Conservation (phyloP, 2,888 invertebrate genomes). For the Euzetes globulus region DNA sequence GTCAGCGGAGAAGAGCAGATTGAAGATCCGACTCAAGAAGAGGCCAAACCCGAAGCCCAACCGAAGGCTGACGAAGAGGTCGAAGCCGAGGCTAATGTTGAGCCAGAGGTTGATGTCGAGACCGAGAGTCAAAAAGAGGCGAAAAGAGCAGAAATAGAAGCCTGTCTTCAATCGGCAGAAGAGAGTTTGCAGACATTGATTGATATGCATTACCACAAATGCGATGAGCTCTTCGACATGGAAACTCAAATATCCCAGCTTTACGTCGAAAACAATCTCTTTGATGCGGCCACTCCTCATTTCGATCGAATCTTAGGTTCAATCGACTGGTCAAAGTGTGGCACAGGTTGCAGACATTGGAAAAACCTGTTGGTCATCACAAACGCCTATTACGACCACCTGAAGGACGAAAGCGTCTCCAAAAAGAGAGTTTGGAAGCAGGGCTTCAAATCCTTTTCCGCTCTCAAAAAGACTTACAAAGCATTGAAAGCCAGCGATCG, state of each 20-base stretch:
- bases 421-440: conserved; percentile 8
- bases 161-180: neutral
- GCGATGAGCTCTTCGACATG: neutral
- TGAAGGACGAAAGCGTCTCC: neutral
- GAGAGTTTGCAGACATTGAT: neutral
- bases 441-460: conserved; percentile 9
- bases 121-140: neutral
- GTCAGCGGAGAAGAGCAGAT: neutral
- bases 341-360: neutral
- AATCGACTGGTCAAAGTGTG: neutral
- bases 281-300: neutral
- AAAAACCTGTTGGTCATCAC: neutral
- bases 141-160: neutral
- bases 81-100: neutral
- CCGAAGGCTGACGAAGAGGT: neutral
- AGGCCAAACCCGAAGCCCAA: neutral
- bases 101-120: neutral
- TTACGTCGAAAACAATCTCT: neutral
- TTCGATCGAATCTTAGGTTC: neutral
- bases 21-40: neutral
- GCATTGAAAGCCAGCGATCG: neutral
- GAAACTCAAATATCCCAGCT: neutral
- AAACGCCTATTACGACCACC: neutral
- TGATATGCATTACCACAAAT: neutral
- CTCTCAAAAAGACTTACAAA: neutral